These are phyloP conservation scores for Leptestheria dahalacensis DNA, from an alignment of 1,140 invertebrate genomes.

Conservation along the genomic window DNA sequence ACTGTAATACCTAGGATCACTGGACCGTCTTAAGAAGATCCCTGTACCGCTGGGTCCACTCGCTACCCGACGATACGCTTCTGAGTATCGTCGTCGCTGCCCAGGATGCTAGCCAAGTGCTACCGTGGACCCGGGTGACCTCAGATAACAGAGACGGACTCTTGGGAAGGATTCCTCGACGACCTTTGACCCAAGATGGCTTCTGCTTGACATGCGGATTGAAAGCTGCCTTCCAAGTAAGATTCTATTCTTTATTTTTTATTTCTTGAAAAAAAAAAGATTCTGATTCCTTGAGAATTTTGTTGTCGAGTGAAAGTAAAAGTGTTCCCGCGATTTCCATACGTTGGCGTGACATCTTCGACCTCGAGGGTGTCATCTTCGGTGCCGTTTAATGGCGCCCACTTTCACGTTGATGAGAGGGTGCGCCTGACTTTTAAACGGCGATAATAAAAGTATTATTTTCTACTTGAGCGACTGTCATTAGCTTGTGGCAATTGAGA, in stretches of 20 bases:
- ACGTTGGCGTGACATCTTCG: no score
- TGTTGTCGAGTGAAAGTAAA: no score
- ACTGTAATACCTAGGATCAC: background rate
- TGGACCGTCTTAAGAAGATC: slow-evolving; percentile 22
- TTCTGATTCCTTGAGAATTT: no score
- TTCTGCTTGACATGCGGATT: background rate
- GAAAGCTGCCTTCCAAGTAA: background rate
- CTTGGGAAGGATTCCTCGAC: slow-evolving; percentile 23
- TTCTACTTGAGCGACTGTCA: no score
- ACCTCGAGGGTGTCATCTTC: no score
- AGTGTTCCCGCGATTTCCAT: no score
- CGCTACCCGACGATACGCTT: slow-evolving; percentile 22
- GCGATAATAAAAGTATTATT: no score
- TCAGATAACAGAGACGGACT: slow-evolving; percentile 24
- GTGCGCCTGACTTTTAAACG: no score
- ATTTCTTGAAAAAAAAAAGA: no score
- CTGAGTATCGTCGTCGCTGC: slow-evolving; percentile 23
- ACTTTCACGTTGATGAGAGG: no score
- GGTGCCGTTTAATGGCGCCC: no score
- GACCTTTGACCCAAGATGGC: slow-evolving; percentile 12
- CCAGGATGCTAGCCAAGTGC: slow-evolving; percentile 17
- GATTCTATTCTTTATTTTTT: background rate
- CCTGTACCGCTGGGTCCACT: slow-evolving; percentile 23
- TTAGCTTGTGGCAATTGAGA: no score
- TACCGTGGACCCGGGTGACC: slow-evolving; percentile 23